A percentile compares a stretch with the other conserved stretches of the same genome.
Evolutionary conservation across 2,113 vertebrate species (phyloP).

Genomic region (Ailurus styani): DNA sequence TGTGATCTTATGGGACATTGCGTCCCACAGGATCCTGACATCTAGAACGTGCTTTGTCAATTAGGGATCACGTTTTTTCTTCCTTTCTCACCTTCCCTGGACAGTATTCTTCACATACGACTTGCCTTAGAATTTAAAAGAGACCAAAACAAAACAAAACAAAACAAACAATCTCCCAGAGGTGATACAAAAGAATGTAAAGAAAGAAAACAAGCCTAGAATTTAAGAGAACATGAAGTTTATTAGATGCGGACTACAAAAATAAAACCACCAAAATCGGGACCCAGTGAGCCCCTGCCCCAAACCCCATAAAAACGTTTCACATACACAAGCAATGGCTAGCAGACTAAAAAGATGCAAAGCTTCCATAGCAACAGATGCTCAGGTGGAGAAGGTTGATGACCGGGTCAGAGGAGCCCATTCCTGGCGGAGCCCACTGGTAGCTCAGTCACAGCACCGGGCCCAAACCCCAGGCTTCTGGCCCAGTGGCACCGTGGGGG

Average conservation of each 20-base stretch:
- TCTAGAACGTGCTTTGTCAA: neutral
- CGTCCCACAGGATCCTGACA: neutral
- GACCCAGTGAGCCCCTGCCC: neutral
- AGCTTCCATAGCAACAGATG: neutral
- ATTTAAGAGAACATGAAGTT: constrained; percentile 27
- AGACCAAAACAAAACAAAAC: neutral
- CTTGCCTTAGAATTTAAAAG: neutral
- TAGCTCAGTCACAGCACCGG: neutral
- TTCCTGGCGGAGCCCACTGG: neutral
- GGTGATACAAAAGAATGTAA: neutral
- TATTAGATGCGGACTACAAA: constrained; percentile 52
- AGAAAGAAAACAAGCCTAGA: neutral
- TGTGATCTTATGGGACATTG: neutral
- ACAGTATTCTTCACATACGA: neutral
- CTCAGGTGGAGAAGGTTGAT: neutral
- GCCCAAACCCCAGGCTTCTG: neutral
- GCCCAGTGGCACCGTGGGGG: too few relatives aligned
- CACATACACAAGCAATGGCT: neutral
- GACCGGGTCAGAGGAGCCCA: too few relatives aligned
- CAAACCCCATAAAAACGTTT: neutral
- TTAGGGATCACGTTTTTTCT: neutral
- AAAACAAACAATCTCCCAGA: neutral
- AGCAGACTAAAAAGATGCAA: neutral
- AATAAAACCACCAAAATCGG: neutral
- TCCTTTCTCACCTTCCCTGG: neutral